Conservation (phyloP, 2,797 vertebrate genomes). For the Micrastur ruficollis region DNA sequence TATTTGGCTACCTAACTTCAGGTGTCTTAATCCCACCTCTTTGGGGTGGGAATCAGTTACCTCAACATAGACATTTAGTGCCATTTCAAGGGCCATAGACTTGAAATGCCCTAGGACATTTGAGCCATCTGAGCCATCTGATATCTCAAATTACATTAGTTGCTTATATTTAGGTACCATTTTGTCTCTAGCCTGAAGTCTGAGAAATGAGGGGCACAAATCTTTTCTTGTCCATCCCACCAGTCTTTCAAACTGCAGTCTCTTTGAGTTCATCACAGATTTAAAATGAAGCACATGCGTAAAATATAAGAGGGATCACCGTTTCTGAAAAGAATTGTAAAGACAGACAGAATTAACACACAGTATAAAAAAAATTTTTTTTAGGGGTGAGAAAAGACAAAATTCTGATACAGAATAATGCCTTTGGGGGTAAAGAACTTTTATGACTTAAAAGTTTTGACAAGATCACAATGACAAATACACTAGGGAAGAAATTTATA, state of each 20-base stretch:
- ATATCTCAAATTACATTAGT: not conserved
- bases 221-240: not conserved
- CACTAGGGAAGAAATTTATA: slow-evolving; percentile 20
- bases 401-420: not conserved
- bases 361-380: not conserved
- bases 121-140: not conserved
- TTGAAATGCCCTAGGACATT: not conserved
- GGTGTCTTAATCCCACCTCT: not conserved
- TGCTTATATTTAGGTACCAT: not conserved
- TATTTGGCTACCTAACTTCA: not conserved
- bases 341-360: not conserved
- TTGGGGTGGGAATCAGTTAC: not conserved
- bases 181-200: not conserved
- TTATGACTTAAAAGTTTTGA: not conserved
- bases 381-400: not conserved
- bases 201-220: not conserved
- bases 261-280: not conserved
- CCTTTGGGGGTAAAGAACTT: not conserved
- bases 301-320: not conserved
- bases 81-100: not conserved
- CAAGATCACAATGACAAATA: not conserved
- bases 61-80: not conserved
- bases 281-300: not conserved
- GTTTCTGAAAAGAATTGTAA: not conserved
- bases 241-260: not conserved